Percentiles rank a stretch among this genome's conserved stretches.
Conservation (phyloP, 1,140 invertebrate genomes). For the Trinorchestia longiramus region DNA sequence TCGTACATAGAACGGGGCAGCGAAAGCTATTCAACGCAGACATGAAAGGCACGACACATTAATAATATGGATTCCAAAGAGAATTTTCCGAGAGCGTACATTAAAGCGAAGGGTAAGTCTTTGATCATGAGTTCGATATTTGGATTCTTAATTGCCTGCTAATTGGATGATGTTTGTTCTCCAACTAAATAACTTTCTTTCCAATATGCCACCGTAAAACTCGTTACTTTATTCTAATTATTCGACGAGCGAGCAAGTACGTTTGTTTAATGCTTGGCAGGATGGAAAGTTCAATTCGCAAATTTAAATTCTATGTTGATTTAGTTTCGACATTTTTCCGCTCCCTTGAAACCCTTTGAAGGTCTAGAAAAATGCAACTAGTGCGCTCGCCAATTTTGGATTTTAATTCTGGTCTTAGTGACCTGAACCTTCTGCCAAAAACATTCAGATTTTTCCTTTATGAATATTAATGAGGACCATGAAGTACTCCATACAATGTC, state of each 20-base stretch:
- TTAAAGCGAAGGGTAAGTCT: constrained; percentile 17
- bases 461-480: background rate
- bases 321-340: background rate
- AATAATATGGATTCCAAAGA: background rate
- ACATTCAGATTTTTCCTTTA: background rate
- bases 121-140: constrained; percentile 42
- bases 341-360: background rate
- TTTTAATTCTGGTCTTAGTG: background rate
- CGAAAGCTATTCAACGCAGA: background rate
- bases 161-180: constrained; percentile 40
- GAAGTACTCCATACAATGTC: background rate
- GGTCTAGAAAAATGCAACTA: background rate
- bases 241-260: background rate
- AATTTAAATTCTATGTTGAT: constrained; percentile 13
- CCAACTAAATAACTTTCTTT: constrained; percentile 21
- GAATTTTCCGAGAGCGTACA: background rate
- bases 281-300: background rate
- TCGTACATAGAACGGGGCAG: background rate
- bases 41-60: background rate
- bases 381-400: background rate
- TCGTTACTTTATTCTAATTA: constrained; percentile 2
- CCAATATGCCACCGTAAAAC: constrained; percentile 18
- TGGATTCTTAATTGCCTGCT: constrained; percentile 41
- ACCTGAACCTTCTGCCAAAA: background rate
- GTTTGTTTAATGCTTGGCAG: background rate